phyloP scores from a whole-genome alignment of 92 coral and sea anemone species.

The Pocillopora meandrina region DNA sequence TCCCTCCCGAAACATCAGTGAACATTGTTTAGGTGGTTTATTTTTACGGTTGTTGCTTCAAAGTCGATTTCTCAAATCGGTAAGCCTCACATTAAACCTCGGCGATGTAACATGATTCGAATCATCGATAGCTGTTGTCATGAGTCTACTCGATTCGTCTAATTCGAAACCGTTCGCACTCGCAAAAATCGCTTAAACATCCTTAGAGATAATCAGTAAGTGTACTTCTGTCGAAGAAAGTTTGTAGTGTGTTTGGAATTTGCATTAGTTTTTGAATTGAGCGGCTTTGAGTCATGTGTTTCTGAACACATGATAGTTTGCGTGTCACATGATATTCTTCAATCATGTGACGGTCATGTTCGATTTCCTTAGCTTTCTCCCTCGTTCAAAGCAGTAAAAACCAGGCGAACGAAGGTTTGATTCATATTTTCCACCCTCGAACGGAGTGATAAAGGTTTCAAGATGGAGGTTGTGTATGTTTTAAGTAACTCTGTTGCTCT shows the following conservation, averaged over 20 bases:
- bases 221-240: not conserved
- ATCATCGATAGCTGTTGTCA: not conserved
- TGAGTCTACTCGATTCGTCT: not conserved
- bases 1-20: not conserved
- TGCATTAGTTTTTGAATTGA: constrained; percentile 39
- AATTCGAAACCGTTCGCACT: not conserved
- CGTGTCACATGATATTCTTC: constrained; percentile 49
- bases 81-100: not conserved
- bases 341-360: constrained; percentile 48
- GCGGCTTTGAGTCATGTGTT: constrained; percentile 44
- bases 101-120: constrained; percentile 38
- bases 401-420: constrained; percentile 17
- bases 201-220: not conserved
- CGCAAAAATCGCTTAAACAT: not conserved
- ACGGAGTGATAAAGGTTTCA: not conserved
- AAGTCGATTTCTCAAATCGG: not conserved
- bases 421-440: not conserved
- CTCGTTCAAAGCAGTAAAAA: not conserved
- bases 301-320: constrained; percentile 36
- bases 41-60: not conserved
- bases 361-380: not conserved
- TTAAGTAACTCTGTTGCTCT: constrained; percentile 53
- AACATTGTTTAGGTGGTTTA: not conserved
- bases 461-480: constrained; percentile 30
- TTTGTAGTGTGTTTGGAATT: constrained; percentile 6